These are phyloP conservation scores for Ctenicera cuprea DNA, from an alignment of 2,888 invertebrate species.

Conservation along the genomic window DNA sequence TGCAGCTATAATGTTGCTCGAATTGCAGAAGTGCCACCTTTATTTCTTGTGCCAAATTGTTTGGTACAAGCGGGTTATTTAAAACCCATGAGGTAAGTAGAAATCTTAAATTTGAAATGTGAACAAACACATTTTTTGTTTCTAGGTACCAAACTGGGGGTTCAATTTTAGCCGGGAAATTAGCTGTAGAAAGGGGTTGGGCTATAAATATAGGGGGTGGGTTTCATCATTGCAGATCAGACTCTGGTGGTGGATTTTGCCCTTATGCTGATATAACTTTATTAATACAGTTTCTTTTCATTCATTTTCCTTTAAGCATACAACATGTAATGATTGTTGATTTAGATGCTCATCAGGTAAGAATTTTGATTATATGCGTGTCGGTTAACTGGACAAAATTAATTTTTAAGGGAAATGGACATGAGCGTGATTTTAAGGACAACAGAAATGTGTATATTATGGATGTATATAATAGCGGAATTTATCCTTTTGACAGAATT, in stretches of 20 bases:
- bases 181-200: constrained; percentile 90
- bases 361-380: constrained; percentile 8
- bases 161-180: constrained; percentile 86
- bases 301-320: constrained; percentile 73
- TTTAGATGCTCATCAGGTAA: constrained; percentile 92
- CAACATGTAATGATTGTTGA: constrained; percentile 90
- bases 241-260: constrained; percentile 90
- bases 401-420: constrained; percentile 85
- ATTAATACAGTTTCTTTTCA: constrained; percentile 81
- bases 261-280: constrained; percentile 93
- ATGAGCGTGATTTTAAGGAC: constrained; percentile 86
- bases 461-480: constrained; percentile 88
- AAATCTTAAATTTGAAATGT: too few species aligned
- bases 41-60: constrained; percentile 85
- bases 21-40: constrained; percentile 86
- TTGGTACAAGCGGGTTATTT: constrained; percentile 85
- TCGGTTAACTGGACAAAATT: neutral
- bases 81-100: constrained; percentile 83
- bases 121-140: constrained; percentile 14
- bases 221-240: constrained; percentile 90
- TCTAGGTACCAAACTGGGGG: constrained; percentile 86
- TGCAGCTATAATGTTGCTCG: constrained; percentile 88
- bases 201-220: constrained; percentile 94
- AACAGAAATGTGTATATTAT: constrained; percentile 87
- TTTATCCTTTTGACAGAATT: constrained; percentile 85